Evolutionary conservation across 2,797 vertebrate genomes (phyloP).

Genomic region (Florisuga fusca): DNA sequence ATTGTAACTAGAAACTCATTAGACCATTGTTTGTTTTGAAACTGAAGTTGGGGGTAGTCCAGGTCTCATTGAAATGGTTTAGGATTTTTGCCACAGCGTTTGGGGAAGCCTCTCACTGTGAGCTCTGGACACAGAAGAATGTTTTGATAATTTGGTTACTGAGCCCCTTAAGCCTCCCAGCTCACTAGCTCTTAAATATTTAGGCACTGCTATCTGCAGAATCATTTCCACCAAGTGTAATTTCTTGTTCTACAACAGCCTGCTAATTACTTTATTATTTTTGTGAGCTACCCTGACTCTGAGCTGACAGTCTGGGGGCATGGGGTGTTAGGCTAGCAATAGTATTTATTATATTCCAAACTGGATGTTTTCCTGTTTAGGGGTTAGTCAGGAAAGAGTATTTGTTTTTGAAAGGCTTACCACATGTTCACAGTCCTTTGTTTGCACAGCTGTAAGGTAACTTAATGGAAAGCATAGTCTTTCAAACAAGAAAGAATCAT

Average conservation of each 20-base stretch:
- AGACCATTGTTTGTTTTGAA: not conserved
- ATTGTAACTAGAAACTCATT: not conserved
- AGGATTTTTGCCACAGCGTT: conserved; percentile 10
- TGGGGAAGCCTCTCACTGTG: not conserved
- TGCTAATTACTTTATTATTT: not conserved
- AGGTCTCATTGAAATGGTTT: not conserved
- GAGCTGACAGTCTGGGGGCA: conserved; percentile 16
- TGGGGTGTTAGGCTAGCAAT: not conserved
- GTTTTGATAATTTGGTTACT: not conserved
- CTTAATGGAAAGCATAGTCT: not conserved
- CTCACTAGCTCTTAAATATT: not conserved
- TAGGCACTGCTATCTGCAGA: not conserved
- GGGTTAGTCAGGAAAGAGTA: conserved; percentile 9
- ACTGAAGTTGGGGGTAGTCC: not conserved
- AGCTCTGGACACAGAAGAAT: not conserved
- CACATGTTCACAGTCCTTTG: conserved; percentile 36
- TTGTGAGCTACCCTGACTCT: not conserved
- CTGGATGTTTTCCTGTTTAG: not conserved
- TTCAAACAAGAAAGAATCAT: not conserved
- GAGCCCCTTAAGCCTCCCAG: not conserved
- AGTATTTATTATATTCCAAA: not conserved
- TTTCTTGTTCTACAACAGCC: not conserved
- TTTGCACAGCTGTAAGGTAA: conserved; percentile 66
- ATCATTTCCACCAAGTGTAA: not conserved
- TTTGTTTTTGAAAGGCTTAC: conserved; percentile 58